Conservation (phyloP, 2,113 vertebrate genomes). For the Pelecanus crispus region DNA sequence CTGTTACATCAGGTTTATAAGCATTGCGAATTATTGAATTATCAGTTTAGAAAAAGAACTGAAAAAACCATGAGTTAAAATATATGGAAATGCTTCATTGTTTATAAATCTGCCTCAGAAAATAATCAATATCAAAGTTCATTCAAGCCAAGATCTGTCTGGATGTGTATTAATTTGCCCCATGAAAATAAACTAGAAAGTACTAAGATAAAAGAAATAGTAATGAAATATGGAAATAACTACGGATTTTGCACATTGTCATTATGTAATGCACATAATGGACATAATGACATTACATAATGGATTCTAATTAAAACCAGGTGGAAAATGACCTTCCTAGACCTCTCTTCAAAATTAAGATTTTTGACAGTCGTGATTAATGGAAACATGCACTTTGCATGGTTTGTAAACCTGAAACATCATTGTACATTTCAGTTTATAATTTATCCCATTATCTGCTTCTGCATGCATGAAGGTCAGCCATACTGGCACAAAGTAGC, state of each 20-base stretch:
- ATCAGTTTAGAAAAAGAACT: background rate
- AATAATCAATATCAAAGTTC: background rate
- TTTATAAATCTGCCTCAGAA: background rate
- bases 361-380: slow-evolving; percentile 46
- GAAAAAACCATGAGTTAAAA: background rate
- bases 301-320: slow-evolving; percentile 60
- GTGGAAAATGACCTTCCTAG: slow-evolving; percentile 58
- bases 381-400: slow-evolving; percentile 46
- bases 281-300: slow-evolving; percentile 57
- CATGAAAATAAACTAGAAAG: background rate
- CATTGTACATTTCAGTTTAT: slow-evolving; percentile 49
- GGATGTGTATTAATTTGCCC: background rate
- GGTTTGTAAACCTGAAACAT: slow-evolving; percentile 41
- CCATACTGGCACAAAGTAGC: background rate
- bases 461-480: slow-evolving; percentile 26
- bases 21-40: background rate
- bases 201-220: background rate
- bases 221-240: slow-evolving; percentile 26
- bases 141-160: background rate
- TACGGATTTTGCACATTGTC: background rate
- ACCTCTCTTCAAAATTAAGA: slow-evolving; percentile 36
- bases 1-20: background rate
- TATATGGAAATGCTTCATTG: background rate
- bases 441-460: slow-evolving; percentile 48
- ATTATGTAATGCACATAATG: slow-evolving; percentile 48